Evolutionary conservation across 2,888 invertebrate genomes (phyloP), one percentile per base, ranked within the genome.

Genomic region (Polymixis lichenea): DNA sequence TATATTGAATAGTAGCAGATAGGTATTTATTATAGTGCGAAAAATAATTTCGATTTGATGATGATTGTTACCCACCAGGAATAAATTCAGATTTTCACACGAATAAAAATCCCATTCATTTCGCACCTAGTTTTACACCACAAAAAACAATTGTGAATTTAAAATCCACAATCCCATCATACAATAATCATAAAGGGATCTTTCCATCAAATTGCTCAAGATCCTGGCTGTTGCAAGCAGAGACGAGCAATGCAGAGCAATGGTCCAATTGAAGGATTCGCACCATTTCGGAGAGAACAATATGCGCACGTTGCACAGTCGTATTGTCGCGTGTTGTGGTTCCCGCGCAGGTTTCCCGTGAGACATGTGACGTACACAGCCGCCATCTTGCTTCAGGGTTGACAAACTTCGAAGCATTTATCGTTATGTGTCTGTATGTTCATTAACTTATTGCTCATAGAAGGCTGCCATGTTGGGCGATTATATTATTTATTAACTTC

Each of bases 231-330:
- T 72, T n/a, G 83, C 76, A 86, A 83, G 43, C 66, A 22, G 56
- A 67, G 70, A 66, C 46, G 70, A 73, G 58, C 46, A 49, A 22
- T n/a, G 38, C 53, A 49, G 17, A 46, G 70, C 71, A 61, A 60
- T 65, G 70, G 66, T 60, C 64, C 72, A 71, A 70, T 72, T 69
- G 65, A 72, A 65, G 78, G 51, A 72, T 88, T 89, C 89, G 89
- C 87, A 88, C 84, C 87, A 85, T 89, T 88, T 85, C 64, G 77
- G 28, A 17, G 65, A 78, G 86, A 90, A 92, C 92, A 92, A 92
- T 91, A 84, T 84, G 80, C 71, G 55, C 46, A 60, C 80, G 86
- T 91, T 89, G 89, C 91, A 86, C 88, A 87, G 74, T 58, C 80
- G 82, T 86, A 89, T 89, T 91, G 91, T 89, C 77, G 71, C 67